Conservation (phyloP, 2,888 invertebrate species). For the Dascillus cervinus region DNA sequence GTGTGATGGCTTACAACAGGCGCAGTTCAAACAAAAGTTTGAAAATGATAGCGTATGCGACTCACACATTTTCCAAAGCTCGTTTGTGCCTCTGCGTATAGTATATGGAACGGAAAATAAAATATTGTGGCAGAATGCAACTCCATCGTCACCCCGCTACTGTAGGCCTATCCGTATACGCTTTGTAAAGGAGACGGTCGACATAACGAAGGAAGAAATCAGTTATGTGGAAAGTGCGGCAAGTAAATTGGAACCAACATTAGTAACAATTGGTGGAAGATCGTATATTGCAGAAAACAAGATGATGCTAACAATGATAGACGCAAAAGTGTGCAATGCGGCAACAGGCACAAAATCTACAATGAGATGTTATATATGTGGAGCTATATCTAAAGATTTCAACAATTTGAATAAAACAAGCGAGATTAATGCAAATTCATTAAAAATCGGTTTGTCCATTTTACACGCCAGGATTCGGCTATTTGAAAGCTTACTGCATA, state of each 20-base stretch:
- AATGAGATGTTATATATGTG: slow-evolving; percentile 23
- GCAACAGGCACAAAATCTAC: slow-evolving; percentile 20
- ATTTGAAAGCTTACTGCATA: slow-evolving; percentile 27
- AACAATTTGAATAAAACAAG: slow-evolving; percentile 12
- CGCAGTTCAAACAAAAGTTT: slow-evolving; percentile 25
- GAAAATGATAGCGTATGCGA: slow-evolving; percentile 18
- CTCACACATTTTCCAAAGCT: slow-evolving; percentile 27
- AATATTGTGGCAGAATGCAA: slow-evolving; percentile 26
- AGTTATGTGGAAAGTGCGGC: slow-evolving; percentile 10
- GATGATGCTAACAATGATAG: too few species aligned
- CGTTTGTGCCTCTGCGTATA: slow-evolving; percentile 19
- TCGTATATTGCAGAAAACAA: too few species aligned
- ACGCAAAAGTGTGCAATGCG: slow-evolving; percentile 26
- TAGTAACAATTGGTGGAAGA: too few species aligned
- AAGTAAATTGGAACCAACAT: too few species aligned
- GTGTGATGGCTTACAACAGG: slow-evolving; percentile 24
- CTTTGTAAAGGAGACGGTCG: slow-evolving; percentile 22
- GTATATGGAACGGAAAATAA: slow-evolving; percentile 7
- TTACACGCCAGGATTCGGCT: slow-evolving; percentile 27
- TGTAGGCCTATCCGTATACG: slow-evolving; percentile 26
- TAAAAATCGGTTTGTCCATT: slow-evolving; percentile 27
- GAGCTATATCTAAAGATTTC: slow-evolving; percentile 21
- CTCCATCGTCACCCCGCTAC: slow-evolving; percentile 24
- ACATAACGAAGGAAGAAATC: slow-evolving; percentile 24
- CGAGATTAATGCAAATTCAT: slow-evolving; percentile 14